Base-by-base conservation (phyloP, 1,140 invertebrate genomes). In the Saxidomus purpurata region DNA sequence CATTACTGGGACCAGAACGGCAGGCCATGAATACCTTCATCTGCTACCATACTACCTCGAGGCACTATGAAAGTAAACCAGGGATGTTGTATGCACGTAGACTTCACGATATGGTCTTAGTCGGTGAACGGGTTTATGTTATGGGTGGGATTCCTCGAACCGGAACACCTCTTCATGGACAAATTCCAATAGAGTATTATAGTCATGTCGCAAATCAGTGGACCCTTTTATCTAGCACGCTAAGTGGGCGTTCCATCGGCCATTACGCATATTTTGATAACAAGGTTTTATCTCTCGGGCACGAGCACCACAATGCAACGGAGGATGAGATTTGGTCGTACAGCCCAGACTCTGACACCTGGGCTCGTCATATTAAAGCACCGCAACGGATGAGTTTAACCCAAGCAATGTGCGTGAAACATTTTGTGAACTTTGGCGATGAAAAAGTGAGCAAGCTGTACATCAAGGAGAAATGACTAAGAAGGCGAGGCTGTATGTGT, bases 311-410 rank as follows among this genome's bases (percentile, higher is more conserved):
- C 69, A 93, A 91, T 31, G 94, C 95, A 19, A 95, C 94, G 11
- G 95, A 95, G 89, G 94, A 95, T 63, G 95, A 95, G 79, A 93
- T 95, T 40, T 95, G 95, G 95, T 81, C 90, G 9, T 95, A 95
- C 77, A 91, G 93, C 43, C 90, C 93, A 1, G 92, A 92, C 61
- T 71, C 87, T 0, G 94, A 95, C 88, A 89, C 90, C 15, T 95
- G 95, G 95, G 89, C 91, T 17, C 93, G 94, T 28, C 93, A 94
- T 47, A 92, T 94, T 11, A 95, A 95, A 89, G 93, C 94, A 36
- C 95, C 95, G 8, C 92, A 94, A 49, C 86, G 94, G 31, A 94
- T 94, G 90, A 95, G 93, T 74, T 83, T 95, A 4, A 94, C 94
- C 31, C 93, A 93, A 8, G 94, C 95, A 15, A 92, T 94, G 63